These are phyloP conservation scores for Macrosoma leucophasiata DNA, from an alignment of 2,888 invertebrate species.

Conservation along the genomic window DNA sequence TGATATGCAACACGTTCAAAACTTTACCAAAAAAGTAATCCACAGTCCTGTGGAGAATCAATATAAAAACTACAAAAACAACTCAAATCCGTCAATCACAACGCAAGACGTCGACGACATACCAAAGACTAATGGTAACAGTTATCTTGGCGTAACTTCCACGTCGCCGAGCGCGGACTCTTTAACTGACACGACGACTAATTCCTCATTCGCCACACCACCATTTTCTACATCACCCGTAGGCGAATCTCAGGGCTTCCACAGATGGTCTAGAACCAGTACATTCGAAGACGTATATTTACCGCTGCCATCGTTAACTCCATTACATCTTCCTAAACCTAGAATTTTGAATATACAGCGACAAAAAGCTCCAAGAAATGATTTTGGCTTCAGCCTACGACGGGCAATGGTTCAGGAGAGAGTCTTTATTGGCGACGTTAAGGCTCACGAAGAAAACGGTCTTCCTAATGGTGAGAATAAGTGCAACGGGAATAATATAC, in stretches of 20 bases:
- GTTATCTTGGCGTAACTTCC: conserved; percentile 81
- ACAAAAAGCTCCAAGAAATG: conserved; percentile 89
- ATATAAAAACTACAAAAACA: conserved; percentile 63
- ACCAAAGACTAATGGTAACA: conserved; percentile 67
- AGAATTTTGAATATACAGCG: conserved; percentile 85
- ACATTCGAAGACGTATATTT: conserved; percentile 85
- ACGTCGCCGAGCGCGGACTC: conserved; percentile 90
- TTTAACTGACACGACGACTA: conserved; percentile 87
- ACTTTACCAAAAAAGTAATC: conserved; percentile 72
- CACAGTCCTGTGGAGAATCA: conserved; percentile 71
- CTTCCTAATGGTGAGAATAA: conserved; percentile 56
- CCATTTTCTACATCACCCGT: conserved; percentile 91
- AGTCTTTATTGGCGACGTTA: conserved; percentile 54
- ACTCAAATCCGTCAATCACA: conserved; percentile 19
- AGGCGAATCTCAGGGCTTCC: conserved; percentile 89
- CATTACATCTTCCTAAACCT: conserved; percentile 82
- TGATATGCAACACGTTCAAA: conserved; percentile 63
- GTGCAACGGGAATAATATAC: conserved; percentile 45
- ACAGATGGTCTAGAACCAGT: conserved; percentile 85
- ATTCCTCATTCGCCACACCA: conserved; percentile 90
- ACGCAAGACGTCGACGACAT: conserved; percentile 59
- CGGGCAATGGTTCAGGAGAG: conserved; percentile 90
- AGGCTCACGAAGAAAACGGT: conserved; percentile 49
- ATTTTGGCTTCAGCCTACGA: conserved; percentile 95
- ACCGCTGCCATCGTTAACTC: conserved; percentile 81